Percentiles rank a stretch among this genome's conserved stretches.
Conservation (phyloP, 2,113 vertebrate species). For the Clinocottus analis region DNA sequence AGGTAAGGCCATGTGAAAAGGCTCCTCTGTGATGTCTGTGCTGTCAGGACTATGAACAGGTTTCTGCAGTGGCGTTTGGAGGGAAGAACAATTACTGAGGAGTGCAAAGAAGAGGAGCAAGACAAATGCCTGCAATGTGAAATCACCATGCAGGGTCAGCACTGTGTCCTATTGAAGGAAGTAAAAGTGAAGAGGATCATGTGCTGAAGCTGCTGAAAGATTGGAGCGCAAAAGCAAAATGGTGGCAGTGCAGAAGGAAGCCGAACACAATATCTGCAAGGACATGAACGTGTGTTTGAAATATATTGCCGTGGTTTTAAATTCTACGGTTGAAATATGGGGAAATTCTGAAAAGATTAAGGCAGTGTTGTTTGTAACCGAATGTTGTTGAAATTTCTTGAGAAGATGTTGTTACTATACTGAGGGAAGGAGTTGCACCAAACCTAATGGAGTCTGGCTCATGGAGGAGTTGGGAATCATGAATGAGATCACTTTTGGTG, state of each 20-base stretch:
- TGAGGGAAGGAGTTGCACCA: neutral
- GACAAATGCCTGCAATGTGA: neutral
- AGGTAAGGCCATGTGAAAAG: neutral
- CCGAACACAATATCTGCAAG: neutral
- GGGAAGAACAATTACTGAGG: neutral
- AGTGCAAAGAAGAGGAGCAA: neutral
- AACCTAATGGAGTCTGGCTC: neutral
- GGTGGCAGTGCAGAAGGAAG: neutral
- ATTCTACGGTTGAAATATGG: neutral
- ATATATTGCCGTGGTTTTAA: neutral
- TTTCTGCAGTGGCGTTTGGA: neutral
- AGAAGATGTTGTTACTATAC: no score
- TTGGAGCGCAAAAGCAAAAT: neutral
- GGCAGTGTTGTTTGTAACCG: neutral
- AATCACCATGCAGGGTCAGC: neutral
- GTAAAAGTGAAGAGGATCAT: neutral
- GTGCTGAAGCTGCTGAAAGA: neutral
- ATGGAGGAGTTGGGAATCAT: neutral
- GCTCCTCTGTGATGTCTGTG: neutral
- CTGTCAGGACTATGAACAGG: neutral
- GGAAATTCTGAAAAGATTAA: neutral
- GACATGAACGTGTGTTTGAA: neutral
- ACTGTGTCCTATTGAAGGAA: neutral
- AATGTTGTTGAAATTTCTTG: neutral
- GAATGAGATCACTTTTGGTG: neutral